Evolutionary conservation across 2,888 invertebrate species (phyloP).

Genomic region (Ctena decussata): DNA sequence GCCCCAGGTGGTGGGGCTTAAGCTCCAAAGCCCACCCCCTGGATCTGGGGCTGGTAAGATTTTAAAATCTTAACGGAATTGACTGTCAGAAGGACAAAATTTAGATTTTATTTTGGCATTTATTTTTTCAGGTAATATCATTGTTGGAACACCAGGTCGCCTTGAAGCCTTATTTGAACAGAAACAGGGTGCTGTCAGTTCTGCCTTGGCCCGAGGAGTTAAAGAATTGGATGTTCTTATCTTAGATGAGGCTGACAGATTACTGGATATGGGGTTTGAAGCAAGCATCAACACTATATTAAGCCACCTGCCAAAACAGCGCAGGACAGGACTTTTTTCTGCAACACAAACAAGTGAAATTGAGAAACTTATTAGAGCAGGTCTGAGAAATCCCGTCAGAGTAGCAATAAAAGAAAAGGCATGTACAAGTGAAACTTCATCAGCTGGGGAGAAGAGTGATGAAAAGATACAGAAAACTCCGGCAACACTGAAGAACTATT

Average conservation of each 20-base stretch:
- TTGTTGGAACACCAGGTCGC: conserved; percentile 98
- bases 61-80: too few relatives aligned
- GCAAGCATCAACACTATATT: conserved; percentile 94
- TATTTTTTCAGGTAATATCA: conserved; percentile 90
- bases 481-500: conserved; percentile 90
- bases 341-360: conserved; percentile 98
- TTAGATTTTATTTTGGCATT: too few relatives aligned
- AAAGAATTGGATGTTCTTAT: conserved; percentile 95
- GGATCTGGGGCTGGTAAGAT: too few relatives aligned
- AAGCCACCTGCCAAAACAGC: conserved; percentile 95
- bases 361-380: conserved; percentile 96
- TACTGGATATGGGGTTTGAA: conserved; percentile 97
- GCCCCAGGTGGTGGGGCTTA: too few relatives aligned
- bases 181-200: conserved; percentile 67
- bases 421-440: background rate
- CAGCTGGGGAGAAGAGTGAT: background rate
- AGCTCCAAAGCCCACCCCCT: too few relatives aligned
- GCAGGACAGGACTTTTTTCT: conserved; percentile 99
- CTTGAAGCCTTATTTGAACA: conserved; percentile 92
- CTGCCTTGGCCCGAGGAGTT: conserved; percentile 90
- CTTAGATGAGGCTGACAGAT: conserved; percentile 98
- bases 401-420: conserved; percentile 96
- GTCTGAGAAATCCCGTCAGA: conserved; percentile 96
- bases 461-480: conserved; percentile 87
- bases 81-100: too few relatives aligned